A percentile compares a stretch with the other conserved stretches of the same genome.
Conservation (phyloP, 2,113 vertebrate species). For the Ctenomys sociabilis region DNA sequence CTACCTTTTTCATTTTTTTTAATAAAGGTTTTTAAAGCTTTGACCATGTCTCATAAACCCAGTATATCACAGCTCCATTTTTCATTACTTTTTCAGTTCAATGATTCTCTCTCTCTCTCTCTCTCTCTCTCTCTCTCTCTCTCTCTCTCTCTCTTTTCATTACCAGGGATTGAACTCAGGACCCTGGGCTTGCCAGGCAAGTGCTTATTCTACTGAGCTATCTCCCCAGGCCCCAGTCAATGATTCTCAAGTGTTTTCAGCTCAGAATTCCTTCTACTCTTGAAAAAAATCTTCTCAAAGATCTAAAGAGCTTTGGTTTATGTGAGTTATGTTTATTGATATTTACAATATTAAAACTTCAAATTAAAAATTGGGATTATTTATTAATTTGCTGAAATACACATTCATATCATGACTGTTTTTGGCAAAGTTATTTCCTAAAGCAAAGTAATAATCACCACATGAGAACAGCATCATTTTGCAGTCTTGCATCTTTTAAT, state of each 20-base stretch:
- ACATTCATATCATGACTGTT: background rate
- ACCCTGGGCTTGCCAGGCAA: too few species aligned
- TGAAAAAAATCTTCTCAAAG: background rate
- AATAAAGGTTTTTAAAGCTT: background rate
- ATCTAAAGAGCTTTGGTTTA: background rate
- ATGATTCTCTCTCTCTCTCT: background rate
- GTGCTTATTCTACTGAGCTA: too few species aligned
- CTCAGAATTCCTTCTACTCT: background rate
- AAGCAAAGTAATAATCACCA: background rate
- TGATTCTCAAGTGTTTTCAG: conserved; percentile 6
- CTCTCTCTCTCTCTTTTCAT: too few species aligned
- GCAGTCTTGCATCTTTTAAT: conserved; percentile 10
- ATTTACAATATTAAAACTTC: background rate
- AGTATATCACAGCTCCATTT: background rate
- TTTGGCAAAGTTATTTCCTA: background rate
- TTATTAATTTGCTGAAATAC: background rate
- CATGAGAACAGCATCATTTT: background rate
- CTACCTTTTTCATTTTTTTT: background rate
- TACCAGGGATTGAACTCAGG: too few species aligned
- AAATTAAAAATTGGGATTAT: background rate
- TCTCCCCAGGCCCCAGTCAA: background rate
- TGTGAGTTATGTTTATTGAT: background rate
- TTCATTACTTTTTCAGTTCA: conserved; percentile 1
- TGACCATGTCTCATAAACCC: conserved; percentile 2
- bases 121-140: too few species aligned